A percentile compares a stretch with the other conserved stretches of the same genome.
Conservation (phyloP, 2,113 vertebrate species). For the Chauna torquata region DNA sequence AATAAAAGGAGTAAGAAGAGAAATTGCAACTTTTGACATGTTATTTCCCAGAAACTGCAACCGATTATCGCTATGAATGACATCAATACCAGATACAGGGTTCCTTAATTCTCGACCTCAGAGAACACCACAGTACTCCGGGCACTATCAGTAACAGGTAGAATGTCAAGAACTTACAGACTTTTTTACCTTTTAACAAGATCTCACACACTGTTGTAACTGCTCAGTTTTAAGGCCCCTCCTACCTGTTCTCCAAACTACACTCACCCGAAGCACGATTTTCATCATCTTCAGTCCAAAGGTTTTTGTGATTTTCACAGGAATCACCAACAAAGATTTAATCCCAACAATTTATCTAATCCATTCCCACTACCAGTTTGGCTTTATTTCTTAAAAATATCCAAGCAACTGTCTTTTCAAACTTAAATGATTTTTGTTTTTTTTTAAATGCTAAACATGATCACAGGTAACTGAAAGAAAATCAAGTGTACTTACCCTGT, state of each 20-base stretch:
- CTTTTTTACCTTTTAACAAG: neutral
- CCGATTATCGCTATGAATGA: neutral
- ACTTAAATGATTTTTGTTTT: too few species aligned
- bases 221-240: neutral
- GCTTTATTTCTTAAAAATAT: neutral
- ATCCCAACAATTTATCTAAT: neutral
- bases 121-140: neutral
- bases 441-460: neutral
- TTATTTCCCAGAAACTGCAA: neutral
- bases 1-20: neutral
- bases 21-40: neutral
- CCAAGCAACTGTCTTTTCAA: neutral
- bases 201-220: neutral
- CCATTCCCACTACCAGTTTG: neutral
- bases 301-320: neutral
- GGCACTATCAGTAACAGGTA: fast-evolving
- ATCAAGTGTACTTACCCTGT: constrained; percentile 82
- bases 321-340: neutral
- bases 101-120: fast-evolving
- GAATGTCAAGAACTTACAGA: neutral
- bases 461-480: neutral
- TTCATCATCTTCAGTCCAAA: neutral
- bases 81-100: fast-evolving
- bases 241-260: neutral
- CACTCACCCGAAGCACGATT: neutral